These are phyloP conservation scores for Melanaphis sacchari DNA, from an alignment of 1,140 invertebrate genomes.

Conservation along the genomic window DNA sequence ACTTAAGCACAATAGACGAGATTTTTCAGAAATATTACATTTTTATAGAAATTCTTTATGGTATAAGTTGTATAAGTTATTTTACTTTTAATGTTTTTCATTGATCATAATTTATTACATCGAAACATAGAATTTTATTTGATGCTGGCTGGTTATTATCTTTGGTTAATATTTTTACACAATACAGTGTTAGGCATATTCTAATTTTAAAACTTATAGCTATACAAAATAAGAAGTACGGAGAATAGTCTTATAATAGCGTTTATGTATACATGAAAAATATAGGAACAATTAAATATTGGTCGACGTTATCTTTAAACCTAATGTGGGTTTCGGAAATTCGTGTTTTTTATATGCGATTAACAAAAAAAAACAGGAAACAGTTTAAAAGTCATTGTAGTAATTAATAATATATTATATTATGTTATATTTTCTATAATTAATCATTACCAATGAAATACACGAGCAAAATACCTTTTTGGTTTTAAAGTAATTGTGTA, in stretches of 20 bases:
- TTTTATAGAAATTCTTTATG: too few relatives aligned
- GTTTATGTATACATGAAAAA: not conserved
- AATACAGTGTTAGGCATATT: too few relatives aligned
- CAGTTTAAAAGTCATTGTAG: not conserved
- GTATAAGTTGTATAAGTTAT: too few relatives aligned
- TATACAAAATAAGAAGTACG: not conserved
- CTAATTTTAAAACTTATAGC: not conserved
- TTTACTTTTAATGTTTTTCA: too few relatives aligned
- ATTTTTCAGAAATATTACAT: too few relatives aligned
- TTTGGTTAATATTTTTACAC: too few relatives aligned
- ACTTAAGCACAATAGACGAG: too few relatives aligned
- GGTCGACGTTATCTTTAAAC: not conserved
- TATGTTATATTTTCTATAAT: not conserved
- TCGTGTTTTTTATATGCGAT: not conserved
- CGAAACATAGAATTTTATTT: too few relatives aligned
- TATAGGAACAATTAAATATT: not conserved
- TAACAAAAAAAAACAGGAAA: not conserved
- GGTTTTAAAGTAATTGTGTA: not conserved
- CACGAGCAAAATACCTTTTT: not conserved
- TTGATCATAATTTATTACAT: too few relatives aligned
- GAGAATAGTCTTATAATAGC: not conserved
- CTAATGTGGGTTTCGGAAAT: not conserved
- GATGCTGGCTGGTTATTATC: too few relatives aligned
- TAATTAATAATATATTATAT: not conserved
- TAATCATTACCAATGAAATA: not conserved